Evolutionary conservation across 2,888 invertebrate genomes (phyloP), one percentile per base, ranked within the genome.

Genomic region (Dasysyrphus tricinctus): DNA sequence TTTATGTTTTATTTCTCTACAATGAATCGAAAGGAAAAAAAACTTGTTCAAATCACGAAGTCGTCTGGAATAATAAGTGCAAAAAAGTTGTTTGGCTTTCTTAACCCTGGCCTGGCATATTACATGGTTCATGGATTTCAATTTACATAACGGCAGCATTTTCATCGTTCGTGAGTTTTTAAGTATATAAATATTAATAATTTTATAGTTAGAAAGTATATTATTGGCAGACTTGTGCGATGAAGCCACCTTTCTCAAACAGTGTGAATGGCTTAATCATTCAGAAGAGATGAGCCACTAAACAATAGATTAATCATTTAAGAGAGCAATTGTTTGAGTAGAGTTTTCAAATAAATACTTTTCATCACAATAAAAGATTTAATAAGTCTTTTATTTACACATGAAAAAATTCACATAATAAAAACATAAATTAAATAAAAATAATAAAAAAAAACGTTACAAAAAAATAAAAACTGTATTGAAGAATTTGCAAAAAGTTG

Each of bases 121-220:
- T 74, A 69, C 69, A 57, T 42, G 75, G 75, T 80, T 80, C 73
- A 74, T n/a, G 67, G n/a, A 51, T 39, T 74, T 80, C 57, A 8
- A 74, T 80, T 80, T 80, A 42, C 80, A 80, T 80, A 69, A 70
- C 61, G 42, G 42, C 32, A 32, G 5, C n/a, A 42, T 37, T 61
- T 49, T 51, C 61, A 63, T 61, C 37, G 39, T 57, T 74, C 51
- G 24, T 74, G 59, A 49, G 69, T 16, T 12, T 74, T 80, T 63
- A 12, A 39, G 6, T 16, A 32, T 32, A 42, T 47, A 39, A 44
- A 34, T 37, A 61, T 32, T 39, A 51, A 42, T 29, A 49, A 32
- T 70, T 69, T 78, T 61, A 61, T 12, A 14, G 24, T 51, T 67
- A 69, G 74, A 80, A 75, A 80, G 61, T 59, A 12, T 74, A 4